Evolutionary conservation across 2,113 vertebrate genomes (phyloP).

Genomic region (Baryphthengus martii): DNA sequence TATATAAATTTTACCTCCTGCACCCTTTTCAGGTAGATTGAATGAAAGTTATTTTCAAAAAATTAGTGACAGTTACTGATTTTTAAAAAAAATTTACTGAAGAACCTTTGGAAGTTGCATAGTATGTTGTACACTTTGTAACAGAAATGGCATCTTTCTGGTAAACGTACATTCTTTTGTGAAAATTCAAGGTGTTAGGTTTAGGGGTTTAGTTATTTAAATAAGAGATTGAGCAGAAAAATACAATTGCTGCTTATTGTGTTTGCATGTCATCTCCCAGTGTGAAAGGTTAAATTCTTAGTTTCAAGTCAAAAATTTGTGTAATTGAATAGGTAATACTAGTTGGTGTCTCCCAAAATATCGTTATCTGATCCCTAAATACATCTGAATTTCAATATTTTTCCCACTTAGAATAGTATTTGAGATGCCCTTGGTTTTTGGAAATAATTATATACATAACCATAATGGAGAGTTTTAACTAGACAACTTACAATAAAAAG

Average conservation of each 20-base stretch:
- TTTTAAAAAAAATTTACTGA: not conserved
- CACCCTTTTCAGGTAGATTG: not conserved
- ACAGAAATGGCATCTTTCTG: not conserved
- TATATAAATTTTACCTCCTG: fast-evolving
- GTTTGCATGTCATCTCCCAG: not conserved
- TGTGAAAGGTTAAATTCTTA: not conserved
- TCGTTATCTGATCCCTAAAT: not conserved
- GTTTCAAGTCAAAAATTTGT: not conserved
- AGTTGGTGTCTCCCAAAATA: not conserved
- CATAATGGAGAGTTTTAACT: not conserved
- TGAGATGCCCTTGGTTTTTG: not conserved
- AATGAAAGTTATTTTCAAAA: not conserved
- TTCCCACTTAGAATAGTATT: not conserved
- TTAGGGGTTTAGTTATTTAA: fast-evolving
- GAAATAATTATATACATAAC: not conserved
- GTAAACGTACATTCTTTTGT: not conserved
- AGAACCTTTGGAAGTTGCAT: not conserved
- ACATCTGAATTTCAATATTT: not conserved
- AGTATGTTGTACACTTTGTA: not conserved
- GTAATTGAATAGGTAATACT: not conserved
- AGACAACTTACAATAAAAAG: not conserved
- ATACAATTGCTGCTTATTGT: not conserved
- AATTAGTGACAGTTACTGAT: fast-evolving
- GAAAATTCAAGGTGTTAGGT: not conserved
- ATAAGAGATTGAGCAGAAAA: not conserved